Percentiles rank a stretch among this genome's conserved stretches.
Evolutionary conservation across 2,797 vertebrate species (phyloP).

Genomic region (Enteromius afrohamiltoni): DNA sequence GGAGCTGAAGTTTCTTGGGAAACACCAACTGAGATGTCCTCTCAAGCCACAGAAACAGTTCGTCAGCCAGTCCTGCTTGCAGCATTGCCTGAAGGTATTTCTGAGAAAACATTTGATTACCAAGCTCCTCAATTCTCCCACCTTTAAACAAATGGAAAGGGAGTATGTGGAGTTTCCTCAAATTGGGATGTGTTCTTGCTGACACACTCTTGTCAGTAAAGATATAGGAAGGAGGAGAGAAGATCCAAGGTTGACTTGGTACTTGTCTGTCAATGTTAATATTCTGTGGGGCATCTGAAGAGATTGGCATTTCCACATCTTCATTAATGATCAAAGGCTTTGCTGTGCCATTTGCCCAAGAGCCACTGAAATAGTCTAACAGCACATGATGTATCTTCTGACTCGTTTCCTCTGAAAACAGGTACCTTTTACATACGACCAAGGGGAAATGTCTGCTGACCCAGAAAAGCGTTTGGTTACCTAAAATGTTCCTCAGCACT

Average conservation of each 20-base stretch:
- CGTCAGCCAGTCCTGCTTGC: conserved; percentile 65
- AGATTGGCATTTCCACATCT: conserved; percentile 26
- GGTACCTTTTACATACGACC: conserved; percentile 72
- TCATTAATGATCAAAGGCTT: conserved; percentile 61
- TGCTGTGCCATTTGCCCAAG: conserved; percentile 63
- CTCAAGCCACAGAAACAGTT: conserved; percentile 73
- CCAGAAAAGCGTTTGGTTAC: conserved; percentile 75
- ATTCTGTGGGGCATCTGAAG: conserved; percentile 34
- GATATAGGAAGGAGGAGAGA: conserved; percentile 40
- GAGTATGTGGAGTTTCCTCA: conserved; percentile 76
- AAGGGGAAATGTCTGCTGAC: conserved; percentile 77
- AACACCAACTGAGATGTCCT: conserved; percentile 54
- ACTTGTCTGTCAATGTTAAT: conserved; percentile 65
- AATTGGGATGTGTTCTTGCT: conserved; percentile 59
- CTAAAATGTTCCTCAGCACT: conserved; percentile 61
- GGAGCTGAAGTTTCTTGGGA: conserved; percentile 69
- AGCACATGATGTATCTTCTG: conserved; percentile 70
- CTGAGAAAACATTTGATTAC: conserved; percentile 69
- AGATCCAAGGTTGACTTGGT: conserved; percentile 72
- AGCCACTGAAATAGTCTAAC: conserved; percentile 75
- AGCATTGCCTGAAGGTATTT: conserved; percentile 77
- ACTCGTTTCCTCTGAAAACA: conserved; percentile 58
- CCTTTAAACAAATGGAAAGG: conserved; percentile 76
- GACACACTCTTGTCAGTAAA: conserved; percentile 23
- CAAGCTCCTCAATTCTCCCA: conserved; percentile 67